These are phyloP conservation scores for Gorsachius goisagi DNA, from an alignment of 2,113 vertebrate species.

Conservation along the genomic window DNA sequence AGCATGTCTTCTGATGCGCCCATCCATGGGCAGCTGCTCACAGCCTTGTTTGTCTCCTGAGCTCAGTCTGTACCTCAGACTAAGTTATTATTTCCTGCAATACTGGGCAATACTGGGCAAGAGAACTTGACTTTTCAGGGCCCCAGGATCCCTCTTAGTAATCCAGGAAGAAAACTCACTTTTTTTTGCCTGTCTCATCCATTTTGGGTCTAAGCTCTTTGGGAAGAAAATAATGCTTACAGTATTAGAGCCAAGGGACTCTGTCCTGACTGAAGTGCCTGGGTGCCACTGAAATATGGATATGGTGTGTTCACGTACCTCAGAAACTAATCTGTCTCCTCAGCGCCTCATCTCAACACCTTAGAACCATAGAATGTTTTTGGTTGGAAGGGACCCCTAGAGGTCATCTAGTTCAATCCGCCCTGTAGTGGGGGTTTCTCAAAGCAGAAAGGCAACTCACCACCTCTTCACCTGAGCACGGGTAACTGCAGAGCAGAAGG, in stretches of 20 bases:
- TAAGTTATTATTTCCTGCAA: neutral
- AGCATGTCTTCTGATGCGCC: neutral
- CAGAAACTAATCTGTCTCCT: neutral
- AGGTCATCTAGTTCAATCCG: too few species aligned
- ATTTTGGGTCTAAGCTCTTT: neutral
- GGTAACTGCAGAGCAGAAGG: neutral
- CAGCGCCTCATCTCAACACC: neutral
- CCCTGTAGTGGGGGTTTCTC: too few species aligned
- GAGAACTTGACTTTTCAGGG: neutral
- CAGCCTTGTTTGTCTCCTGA: neutral
- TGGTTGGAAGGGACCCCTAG: too few species aligned
- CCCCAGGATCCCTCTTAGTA: neutral
- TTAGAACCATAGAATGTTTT: too few species aligned
- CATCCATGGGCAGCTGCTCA: neutral
- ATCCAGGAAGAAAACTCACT: neutral
- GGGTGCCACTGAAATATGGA: neutral
- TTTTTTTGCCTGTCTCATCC: neutral
- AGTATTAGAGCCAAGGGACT: neutral
- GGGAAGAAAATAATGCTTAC: neutral
- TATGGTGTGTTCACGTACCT: fast-evolving
- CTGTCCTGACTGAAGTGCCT: neutral
- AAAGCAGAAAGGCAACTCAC: neutral
- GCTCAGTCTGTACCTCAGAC: neutral
- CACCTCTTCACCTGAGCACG: neutral
- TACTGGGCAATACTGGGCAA: neutral